These are phyloP conservation scores for Drosophila helvetica DNA, from an alignment of 2,888 invertebrate species.

Conservation along the genomic window DNA sequence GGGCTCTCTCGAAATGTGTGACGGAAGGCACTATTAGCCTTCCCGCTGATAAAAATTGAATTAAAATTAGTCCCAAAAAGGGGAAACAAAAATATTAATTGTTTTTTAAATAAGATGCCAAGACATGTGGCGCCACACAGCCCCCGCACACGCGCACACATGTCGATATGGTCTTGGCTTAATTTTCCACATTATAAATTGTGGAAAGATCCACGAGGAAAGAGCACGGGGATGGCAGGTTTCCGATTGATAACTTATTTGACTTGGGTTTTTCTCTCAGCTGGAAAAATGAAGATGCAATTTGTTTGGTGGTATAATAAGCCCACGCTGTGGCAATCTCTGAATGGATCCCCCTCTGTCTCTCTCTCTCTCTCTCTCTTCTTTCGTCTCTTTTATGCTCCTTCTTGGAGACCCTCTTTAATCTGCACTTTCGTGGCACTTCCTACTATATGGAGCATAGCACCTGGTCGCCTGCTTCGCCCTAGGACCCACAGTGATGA, in stretches of 20 bases:
- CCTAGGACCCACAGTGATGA: slow-evolving; percentile 32
- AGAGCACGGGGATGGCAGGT: background rate
- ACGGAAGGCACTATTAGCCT: slow-evolving; percentile 69
- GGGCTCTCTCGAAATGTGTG: slow-evolving; percentile 58
- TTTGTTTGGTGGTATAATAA: slow-evolving; percentile 60
- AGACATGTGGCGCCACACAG: slow-evolving; percentile 59
- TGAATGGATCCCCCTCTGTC: slow-evolving; percentile 45
- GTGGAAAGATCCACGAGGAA: slow-evolving; percentile 9
- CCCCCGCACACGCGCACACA: slow-evolving; percentile 39
- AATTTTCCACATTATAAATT: slow-evolving; percentile 60
- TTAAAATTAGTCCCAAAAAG: slow-evolving; percentile 18
- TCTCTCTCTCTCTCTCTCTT: slow-evolving; percentile 10
- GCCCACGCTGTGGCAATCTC: slow-evolving; percentile 64
- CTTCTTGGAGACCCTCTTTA: background rate
- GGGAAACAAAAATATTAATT: slow-evolving; percentile 58
- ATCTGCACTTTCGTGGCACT: background rate
- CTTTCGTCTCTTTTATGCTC: background rate
- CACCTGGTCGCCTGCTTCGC: slow-evolving; percentile 34
- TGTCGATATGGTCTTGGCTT: slow-evolving; percentile 47
- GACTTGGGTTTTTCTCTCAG: slow-evolving; percentile 4
- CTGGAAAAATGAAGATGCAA: slow-evolving; percentile 60
- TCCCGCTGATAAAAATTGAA: slow-evolving; percentile 38
- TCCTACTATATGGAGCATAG: slow-evolving; percentile 14
- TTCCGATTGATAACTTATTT: slow-evolving; percentile 40
- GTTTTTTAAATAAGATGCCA: slow-evolving; percentile 63